Evolutionary conservation across 2,113 vertebrate species (phyloP).

Genomic region (Symphodus melops): DNA sequence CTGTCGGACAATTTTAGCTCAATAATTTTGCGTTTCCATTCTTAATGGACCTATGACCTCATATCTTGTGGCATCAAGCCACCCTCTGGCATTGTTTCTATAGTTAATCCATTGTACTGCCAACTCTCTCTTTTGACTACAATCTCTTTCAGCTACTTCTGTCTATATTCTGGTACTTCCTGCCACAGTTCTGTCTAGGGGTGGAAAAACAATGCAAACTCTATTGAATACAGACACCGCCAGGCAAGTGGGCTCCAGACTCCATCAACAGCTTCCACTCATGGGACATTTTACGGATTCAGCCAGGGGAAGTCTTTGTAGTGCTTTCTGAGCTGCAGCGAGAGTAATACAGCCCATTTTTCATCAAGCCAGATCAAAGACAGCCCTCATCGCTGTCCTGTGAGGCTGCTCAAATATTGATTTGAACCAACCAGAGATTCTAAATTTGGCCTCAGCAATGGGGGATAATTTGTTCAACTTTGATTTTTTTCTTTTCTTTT

Average conservation of each 20-base stretch:
- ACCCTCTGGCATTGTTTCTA: constrained; percentile 45
- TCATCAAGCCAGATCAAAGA: constrained; percentile 44
- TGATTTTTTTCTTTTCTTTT: constrained; percentile 21
- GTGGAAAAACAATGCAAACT: constrained; percentile 54
- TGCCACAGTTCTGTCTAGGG: constrained; percentile 21
- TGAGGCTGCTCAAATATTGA: constrained; percentile 24
- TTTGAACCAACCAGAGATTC: constrained; percentile 17
- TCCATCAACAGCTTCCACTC: constrained; percentile 59
- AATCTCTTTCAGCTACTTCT: constrained; percentile 53
- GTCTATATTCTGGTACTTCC: constrained; percentile 54
- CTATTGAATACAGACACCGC: constrained; percentile 30
- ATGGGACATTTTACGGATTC: constrained; percentile 23
- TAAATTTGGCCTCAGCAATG: background rate
- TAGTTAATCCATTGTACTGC: constrained; percentile 38
- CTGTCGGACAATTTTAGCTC: background rate
- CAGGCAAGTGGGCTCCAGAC: constrained; percentile 51
- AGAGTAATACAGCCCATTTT: constrained; percentile 39
- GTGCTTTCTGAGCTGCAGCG: constrained; percentile 21
- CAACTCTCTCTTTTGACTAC: constrained; percentile 27
- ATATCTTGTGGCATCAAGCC: constrained; percentile 1
- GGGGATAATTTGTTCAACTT: background rate
- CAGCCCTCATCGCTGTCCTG: constrained; percentile 13
- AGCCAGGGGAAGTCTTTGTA: constrained; percentile 24
- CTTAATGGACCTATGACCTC: background rate
- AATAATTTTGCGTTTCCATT: background rate